Percentiles rank a stretch among this genome's conserved stretches.
These are phyloP conservation scores for Muntiacus muntjak DNA, from an alignment of 2,113 vertebrate genomes.

Conservation along the genomic window DNA sequence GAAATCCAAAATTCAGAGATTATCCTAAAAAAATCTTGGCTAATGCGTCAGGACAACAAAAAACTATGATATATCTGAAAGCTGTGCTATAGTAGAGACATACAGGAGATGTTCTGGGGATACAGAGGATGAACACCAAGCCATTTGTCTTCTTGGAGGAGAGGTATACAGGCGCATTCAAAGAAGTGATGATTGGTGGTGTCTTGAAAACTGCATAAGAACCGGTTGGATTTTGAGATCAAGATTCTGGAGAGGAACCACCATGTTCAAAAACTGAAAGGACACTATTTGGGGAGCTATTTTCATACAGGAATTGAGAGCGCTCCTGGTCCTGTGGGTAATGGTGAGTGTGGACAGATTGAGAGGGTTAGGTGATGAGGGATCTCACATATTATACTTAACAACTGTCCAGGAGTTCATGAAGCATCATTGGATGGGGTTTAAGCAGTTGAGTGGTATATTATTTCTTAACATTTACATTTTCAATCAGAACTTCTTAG, in stretches of 20 bases:
- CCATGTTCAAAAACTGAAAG: background rate
- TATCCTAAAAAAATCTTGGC: background rate
- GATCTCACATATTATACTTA: background rate
- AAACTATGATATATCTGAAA: background rate
- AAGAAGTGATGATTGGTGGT: background rate
- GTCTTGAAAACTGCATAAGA: background rate
- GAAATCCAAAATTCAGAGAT: background rate
- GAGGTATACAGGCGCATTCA: background rate
- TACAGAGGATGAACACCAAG: background rate
- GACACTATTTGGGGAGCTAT: background rate
- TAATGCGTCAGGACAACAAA: background rate
- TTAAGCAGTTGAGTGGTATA: background rate
- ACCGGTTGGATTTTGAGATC: background rate
- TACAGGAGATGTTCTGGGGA: background rate
- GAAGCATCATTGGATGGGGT: background rate
- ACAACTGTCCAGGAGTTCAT: background rate
- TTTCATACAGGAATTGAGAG: background rate
- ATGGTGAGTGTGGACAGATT: background rate
- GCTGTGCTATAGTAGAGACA: background rate
- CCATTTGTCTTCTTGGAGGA: background rate
- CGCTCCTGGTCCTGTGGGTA: background rate
- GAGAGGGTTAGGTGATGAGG: background rate
- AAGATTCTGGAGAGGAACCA: background rate
- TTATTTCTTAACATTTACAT: background rate
- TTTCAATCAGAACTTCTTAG: conserved; percentile 3